Conservation (phyloP, 2,113 vertebrate species). For the Grammomys surdaster region DNA sequence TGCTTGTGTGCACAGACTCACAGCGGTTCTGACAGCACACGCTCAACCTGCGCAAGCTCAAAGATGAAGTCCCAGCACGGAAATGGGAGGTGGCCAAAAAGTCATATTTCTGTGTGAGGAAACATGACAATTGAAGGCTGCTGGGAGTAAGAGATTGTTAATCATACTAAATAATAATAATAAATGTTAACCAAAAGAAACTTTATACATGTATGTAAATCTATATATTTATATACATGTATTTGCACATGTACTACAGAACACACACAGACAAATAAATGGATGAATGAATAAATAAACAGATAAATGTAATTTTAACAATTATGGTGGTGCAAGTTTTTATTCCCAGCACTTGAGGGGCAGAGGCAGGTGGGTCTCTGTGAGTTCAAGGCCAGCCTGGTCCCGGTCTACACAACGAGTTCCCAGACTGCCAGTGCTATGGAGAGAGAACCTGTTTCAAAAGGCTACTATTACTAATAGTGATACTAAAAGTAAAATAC, state of each 20-base stretch:
- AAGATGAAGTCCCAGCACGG: not conserved
- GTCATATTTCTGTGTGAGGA: not conserved
- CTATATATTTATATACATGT: no score
- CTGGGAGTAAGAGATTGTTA: not conserved
- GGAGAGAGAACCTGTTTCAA: not conserved
- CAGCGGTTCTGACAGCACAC: not conserved
- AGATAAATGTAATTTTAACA: constrained; percentile 20
- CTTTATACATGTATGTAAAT: no score
- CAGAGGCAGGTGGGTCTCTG: not conserved
- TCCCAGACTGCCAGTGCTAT: not conserved
- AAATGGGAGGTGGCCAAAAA: not conserved
- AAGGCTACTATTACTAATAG: not conserved
- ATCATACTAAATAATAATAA: not conserved
- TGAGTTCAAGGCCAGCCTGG: not conserved
- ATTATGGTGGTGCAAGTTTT: not conserved
- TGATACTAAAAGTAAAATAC: not conserved
- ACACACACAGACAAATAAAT: not conserved
- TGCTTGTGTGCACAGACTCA: not conserved
- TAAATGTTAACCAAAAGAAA: not conserved
- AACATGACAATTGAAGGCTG: not conserved
- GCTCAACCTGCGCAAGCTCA: not conserved
- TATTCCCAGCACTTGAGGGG: not conserved
- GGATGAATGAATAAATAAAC: not conserved
- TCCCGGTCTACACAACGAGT: not conserved
- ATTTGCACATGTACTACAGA: not conserved